Percentiles rank a stretch among this genome's conserved stretches.
These are phyloP conservation scores for Mesoclemmys tuberculata DNA, from an alignment of 2,113 vertebrate genomes.

Conservation along the genomic window DNA sequence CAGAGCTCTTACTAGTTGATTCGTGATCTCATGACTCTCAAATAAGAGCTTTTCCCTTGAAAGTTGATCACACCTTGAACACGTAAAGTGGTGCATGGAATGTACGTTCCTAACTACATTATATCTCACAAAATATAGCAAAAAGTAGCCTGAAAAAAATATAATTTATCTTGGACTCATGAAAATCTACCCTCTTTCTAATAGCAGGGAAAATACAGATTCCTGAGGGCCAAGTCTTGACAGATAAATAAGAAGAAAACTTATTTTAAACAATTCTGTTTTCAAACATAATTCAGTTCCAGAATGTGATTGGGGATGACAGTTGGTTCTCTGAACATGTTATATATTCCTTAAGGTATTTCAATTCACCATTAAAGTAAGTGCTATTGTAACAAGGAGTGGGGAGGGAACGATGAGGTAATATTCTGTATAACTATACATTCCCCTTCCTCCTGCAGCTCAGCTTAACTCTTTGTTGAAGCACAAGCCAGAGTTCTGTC, in stretches of 20 bases:
- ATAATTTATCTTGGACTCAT: neutral
- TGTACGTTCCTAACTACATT: too few species aligned
- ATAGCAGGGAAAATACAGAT: neutral
- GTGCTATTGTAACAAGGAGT: neutral
- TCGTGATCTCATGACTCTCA: neutral
- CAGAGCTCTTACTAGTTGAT: neutral
- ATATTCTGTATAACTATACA: neutral
- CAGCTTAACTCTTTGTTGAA: neutral
- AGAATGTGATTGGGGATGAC: constrained; percentile 21
- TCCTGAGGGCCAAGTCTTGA: neutral
- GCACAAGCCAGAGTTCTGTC: neutral
- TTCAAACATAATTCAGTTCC: constrained; percentile 15
- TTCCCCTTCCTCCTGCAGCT: neutral
- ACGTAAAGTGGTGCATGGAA: too few species aligned
- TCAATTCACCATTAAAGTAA: constrained; percentile 26
- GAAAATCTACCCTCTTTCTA: neutral
- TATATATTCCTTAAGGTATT: constrained; percentile 39
- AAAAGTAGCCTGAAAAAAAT: too few species aligned
- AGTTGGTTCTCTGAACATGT: neutral
- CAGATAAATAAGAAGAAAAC: neutral
- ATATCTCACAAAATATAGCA: too few species aligned
- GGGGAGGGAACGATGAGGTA: neutral
- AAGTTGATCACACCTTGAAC: neutral
- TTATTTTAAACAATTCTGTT: constrained; percentile 25
- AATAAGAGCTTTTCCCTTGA: neutral